Conservation (phyloP, 2,797 vertebrate genomes). For the Scolopax rusticola region DNA sequence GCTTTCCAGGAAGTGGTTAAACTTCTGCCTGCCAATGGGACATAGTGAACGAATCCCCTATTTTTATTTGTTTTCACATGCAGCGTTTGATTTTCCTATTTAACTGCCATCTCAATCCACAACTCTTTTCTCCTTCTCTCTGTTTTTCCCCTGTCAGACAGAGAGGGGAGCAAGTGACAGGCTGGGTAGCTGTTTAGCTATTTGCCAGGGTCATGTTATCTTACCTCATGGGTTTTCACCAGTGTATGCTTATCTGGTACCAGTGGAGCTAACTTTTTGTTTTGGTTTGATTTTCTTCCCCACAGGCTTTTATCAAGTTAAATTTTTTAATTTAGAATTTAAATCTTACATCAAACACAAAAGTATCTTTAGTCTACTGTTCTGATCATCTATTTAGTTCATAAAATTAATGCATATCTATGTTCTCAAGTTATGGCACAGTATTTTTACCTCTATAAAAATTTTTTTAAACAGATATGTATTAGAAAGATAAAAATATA, state of each 20-base stretch:
- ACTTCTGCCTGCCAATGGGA: not conserved
- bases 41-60: not conserved
- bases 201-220: not conserved
- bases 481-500: not conserved
- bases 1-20: not conserved
- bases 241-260: not conserved
- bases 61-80: not conserved
- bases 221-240: not conserved
- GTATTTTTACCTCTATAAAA: not conserved
- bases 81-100: not conserved
- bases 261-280: not conserved
- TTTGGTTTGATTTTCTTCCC: not conserved
- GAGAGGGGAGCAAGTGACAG: not conserved
- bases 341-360: not conserved
- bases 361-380: not conserved
- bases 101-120: not conserved
- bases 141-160: not conserved
- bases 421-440: not conserved
- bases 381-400: not conserved
- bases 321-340: not conserved
- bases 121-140: not conserved
- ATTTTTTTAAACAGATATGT: not conserved
- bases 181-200: not conserved
- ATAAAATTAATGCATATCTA: not conserved
- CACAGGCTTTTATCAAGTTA: not conserved